Evolutionary conservation across 92 coral and sea anemone species (phyloP), one percentile per base, ranked within the genome.

Genomic region (Porites lobata): DNA sequence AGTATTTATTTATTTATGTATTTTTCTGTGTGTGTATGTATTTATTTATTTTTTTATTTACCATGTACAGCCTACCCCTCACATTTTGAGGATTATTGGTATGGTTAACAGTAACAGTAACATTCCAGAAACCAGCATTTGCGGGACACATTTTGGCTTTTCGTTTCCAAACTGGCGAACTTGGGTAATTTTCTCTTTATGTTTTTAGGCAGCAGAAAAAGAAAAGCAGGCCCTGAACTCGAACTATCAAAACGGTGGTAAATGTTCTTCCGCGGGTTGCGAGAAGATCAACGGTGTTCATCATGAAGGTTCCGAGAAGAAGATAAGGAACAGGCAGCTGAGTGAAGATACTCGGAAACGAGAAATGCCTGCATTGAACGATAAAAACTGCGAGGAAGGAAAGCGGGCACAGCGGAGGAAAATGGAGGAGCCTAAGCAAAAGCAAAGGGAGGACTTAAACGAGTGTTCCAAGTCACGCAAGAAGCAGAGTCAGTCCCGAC

Each of bases 391-490:
- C 8, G 43, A 75, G 14, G 81, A 75, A 72, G 77, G 80, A 71
- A 82, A 85, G 66, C 67, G 24, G 21, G 87, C 32, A 3, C 80
- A 69, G 29, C 54, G 67, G 73, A 69, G 77, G 18, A 76, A 70
- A 57, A 65, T 43, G 15, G 85, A 56, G 47, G 80, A 75, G 9
- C 81, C 47, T 17, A 66, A 79, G 17, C 74, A 76, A 20, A 84
- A 85, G 82, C 79, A 74, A 81, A 78, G 82, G 8, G 70, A 86
- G 65, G 64, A 24, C 3, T 21, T 38, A n/a, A 20, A 73, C 79
- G 90, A 90, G 68, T 85, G 67, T 14, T 50, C 72, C 62, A 75
- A 73, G 73, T 73, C 88, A 69, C 85, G 77, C 76, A 78, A 69
- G 68, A 85, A 81, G 64, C 87, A 75, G 56, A 90, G 54, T 69